phyloP scores from a whole-genome alignment of 2,888 invertebrate species.

The Harpagoxenus sublaevis region DNA sequence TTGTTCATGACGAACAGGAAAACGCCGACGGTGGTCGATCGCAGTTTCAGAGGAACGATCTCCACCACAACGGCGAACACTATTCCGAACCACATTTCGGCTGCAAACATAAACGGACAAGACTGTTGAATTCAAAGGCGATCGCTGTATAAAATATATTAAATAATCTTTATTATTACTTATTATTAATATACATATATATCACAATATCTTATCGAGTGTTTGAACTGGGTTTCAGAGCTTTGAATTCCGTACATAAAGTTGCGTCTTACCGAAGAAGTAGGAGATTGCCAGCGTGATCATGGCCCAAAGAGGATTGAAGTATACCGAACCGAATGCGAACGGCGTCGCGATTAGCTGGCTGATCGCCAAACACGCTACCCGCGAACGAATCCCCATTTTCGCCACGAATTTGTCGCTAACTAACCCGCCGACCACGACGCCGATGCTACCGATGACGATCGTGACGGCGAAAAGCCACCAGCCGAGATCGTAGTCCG shows the following conservation, averaged over 20 bases:
- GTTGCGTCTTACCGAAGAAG: slow-evolving; percentile 91
- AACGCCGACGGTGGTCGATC: slow-evolving; percentile 95
- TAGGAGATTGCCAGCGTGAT: slow-evolving; percentile 95
- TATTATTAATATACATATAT: too few relatives aligned
- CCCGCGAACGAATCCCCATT: slow-evolving; percentile 94
- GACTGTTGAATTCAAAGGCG: neutral
- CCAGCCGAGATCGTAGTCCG: slow-evolving; percentile 96
- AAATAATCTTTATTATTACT: too few relatives aligned
- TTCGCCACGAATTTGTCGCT: slow-evolving; percentile 95
- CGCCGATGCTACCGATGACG: slow-evolving; percentile 93
- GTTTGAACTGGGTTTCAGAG: neutral
- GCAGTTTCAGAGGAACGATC: slow-evolving; percentile 93
- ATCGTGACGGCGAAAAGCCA: slow-evolving; percentile 96
- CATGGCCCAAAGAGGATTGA: slow-evolving; percentile 94
- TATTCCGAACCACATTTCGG: slow-evolving; percentile 98
- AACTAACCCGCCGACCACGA: slow-evolving; percentile 91
- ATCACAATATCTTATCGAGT: neutral
- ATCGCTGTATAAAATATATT: neutral
- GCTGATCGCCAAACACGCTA: slow-evolving; percentile 93
- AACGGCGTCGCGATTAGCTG: slow-evolving; percentile 94
- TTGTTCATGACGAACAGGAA: slow-evolving; percentile 98
- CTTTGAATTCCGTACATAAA: neutral
- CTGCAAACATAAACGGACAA: slow-evolving; percentile 86
- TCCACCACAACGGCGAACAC: slow-evolving; percentile 96
- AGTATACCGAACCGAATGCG: slow-evolving; percentile 94